Evolutionary conservation across 2,888 invertebrate species (phyloP).

Genomic region (Embidobia sp.): DNA sequence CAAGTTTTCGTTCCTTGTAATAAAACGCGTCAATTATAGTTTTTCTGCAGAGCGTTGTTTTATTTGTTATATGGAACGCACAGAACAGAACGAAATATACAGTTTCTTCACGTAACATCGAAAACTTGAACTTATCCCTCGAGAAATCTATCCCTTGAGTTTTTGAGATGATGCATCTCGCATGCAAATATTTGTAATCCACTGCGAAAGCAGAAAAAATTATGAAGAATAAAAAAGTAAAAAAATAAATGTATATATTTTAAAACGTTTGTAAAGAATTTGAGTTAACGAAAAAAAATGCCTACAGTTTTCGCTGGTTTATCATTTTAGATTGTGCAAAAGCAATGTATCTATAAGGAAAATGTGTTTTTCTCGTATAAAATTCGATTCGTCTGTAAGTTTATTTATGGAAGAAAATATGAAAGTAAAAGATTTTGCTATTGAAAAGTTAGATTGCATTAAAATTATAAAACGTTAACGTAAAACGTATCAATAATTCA

Average conservation of each 20-base stretch:
- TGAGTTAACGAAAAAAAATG: no score
- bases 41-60: neutral
- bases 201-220: slow-evolving; percentile 10
- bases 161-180: slow-evolving; percentile 35
- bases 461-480: neutral
- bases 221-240: neutral
- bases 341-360: no score
- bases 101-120: slow-evolving; percentile 51
- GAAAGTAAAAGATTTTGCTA: neutral
- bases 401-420: neutral
- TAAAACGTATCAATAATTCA: neutral
- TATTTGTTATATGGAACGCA: slow-evolving; percentile 25
- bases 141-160: slow-evolving; percentile 53
- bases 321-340: no score
- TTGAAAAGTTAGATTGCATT: neutral
- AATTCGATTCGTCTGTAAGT: no score
- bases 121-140: slow-evolving; percentile 49
- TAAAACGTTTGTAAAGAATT: no score
- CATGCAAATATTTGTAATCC: slow-evolving; percentile 56
- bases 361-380: no score
- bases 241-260: no score
- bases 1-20: no score
- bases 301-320: no score
- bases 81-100: slow-evolving; percentile 31
- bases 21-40: no score